Conservation (phyloP, 1,140 invertebrate species). For the Ooceraea biroi region DNA sequence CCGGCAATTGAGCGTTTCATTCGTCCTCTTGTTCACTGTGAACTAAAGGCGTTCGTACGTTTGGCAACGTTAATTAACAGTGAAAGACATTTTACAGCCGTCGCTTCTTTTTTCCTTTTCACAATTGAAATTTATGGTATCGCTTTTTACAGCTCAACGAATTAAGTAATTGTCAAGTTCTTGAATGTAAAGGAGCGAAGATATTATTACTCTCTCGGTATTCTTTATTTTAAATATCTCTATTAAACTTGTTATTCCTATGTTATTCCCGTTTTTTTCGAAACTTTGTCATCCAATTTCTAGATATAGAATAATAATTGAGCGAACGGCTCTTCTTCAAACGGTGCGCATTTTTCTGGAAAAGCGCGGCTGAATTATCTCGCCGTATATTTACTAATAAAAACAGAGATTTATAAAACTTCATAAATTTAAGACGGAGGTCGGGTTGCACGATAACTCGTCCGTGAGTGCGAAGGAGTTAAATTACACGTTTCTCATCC, state of each 20-base stretch:
- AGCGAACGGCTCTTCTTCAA: background rate
- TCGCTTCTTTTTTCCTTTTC: background rate
- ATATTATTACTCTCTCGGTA: background rate
- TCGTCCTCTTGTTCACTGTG: background rate
- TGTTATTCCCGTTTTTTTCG: background rate
- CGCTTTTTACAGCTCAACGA: constrained; percentile 16
- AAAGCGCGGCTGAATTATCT: constrained; percentile 22
- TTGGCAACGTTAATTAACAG: constrained; percentile 42
- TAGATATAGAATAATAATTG: no score
- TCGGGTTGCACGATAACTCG: constrained; percentile 45
- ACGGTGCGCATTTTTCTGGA: background rate
- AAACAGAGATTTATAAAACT: constrained; percentile 55
- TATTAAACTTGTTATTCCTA: background rate
- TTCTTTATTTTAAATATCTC: background rate
- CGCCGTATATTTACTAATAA: constrained; percentile 32
- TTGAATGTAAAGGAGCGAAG: background rate
- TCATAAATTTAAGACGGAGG: constrained; percentile 55
- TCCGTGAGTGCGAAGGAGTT: constrained; percentile 55
- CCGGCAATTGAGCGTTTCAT: constrained; percentile 16
- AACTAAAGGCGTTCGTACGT: constrained; percentile 31
- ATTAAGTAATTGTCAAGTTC: constrained; percentile 21
- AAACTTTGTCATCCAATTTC: background rate
- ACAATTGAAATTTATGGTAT: constrained; percentile 8
- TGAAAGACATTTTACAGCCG: constrained; percentile 22
- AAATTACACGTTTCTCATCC: constrained; percentile 60